These are phyloP conservation scores for Myopa tessellatipennis DNA, from an alignment of 2,888 invertebrate genomes.

Conservation along the genomic window DNA sequence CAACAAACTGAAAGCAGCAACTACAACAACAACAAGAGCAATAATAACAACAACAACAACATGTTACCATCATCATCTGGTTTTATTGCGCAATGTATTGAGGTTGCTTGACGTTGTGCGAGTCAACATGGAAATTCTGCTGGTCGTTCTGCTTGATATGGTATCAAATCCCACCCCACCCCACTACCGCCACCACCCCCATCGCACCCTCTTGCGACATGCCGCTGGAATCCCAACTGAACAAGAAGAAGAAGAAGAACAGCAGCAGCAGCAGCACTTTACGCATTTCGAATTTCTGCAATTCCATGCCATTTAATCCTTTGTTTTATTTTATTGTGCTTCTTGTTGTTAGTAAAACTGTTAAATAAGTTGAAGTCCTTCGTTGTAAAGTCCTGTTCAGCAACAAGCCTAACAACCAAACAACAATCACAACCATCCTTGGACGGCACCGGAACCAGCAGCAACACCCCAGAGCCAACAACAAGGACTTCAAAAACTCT, in stretches of 20 bases:
- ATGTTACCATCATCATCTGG: slow-evolving; percentile 2
- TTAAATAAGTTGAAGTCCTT: slow-evolving; percentile 20
- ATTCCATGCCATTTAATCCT: slow-evolving; percentile 27
- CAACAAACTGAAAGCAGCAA: background rate
- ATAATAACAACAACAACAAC: background rate
- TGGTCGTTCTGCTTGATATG: background rate
- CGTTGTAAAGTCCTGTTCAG: background rate
- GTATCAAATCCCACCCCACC: background rate
- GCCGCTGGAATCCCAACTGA: background rate
- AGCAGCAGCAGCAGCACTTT: background rate
- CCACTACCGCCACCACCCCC: background rate
- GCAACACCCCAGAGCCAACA: background rate
- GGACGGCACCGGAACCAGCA: background rate
- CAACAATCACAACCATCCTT: background rate
- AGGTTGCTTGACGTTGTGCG: background rate
- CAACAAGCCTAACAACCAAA: background rate
- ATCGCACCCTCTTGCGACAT: background rate
- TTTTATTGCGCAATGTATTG: slow-evolving; percentile 6
- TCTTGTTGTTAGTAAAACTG: slow-evolving; percentile 20
- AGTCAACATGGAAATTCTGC: background rate
- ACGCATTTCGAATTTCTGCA: slow-evolving; percentile 23
- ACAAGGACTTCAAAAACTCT: background rate
- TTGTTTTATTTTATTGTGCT: slow-evolving; percentile 29
- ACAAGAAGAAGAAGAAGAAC: background rate
- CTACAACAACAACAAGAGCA: background rate